Evolutionary conservation across 1,140 invertebrate genomes (phyloP), one percentile per base, ranked within the genome.

Genomic region (Mercenaria mercenaria): DNA sequence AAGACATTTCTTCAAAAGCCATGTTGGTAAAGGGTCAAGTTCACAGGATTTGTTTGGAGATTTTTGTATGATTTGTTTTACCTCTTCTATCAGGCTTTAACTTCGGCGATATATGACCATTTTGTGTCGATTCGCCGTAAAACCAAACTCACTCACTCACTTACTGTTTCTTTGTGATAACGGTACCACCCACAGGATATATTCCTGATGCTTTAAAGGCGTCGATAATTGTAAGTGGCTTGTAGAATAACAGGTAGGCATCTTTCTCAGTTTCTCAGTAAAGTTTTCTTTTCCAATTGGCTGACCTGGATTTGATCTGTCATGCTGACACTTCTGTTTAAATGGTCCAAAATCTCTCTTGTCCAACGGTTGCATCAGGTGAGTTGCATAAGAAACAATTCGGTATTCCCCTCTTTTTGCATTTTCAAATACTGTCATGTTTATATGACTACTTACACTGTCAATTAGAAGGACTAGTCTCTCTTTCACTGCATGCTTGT

Each of bases 231-330:
- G 34, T 76, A 15, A 11, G n/a, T 76, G 88, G 81, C 56, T 79
- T 90, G 26, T 90, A 85, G n/a, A 86, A n/a, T n/a, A n/a, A n/a
- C n/a, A 90, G 15, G 39, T 29, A 90, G 15, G 20, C 37, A 29
- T 84, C 88, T 69, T 86, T 69, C n/a, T n/a, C n/a, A 91, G 43
- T 26, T 91, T 91, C 39, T 77, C 80, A 11, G 80, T 56, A 89
- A 91, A 85, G 41, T 83, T 85, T 56, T 47, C 47, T 41, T 89
- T 91, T 59, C 50, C 76, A 32, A 84, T 85, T 1, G 8, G 6
- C n/a, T 67, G 32, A 11, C 82, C 80, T 15, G 81, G 81, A 39
- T 84, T 37, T 77, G 32, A 29, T 18, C 41, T 20, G 1, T 83
- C 79, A 26, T 47, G 26, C 37, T 89, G n/a, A 52, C 88, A 84